These are phyloP conservation scores for Emydocephalus ijimae DNA, from an alignment of 2,113 vertebrate genomes.

Conservation along the genomic window DNA sequence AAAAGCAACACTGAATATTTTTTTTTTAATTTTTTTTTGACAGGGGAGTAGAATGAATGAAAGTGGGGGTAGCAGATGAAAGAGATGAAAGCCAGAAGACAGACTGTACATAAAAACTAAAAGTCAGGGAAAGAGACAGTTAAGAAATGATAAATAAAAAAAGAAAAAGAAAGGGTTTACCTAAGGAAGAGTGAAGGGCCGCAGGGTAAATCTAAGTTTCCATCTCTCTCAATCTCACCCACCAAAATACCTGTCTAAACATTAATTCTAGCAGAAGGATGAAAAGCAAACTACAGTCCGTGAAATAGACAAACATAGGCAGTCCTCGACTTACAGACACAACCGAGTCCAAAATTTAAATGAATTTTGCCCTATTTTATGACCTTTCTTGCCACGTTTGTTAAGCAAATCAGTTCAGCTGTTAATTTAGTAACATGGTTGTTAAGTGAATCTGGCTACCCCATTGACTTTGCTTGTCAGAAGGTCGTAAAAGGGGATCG, in stretches of 20 bases:
- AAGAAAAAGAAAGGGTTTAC: neutral
- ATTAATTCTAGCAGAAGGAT: neutral
- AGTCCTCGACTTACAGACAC: neutral
- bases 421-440: neutral
- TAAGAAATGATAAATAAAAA: neutral
- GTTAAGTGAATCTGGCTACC: neutral
- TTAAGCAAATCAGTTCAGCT: neutral
- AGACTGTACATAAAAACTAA: neutral
- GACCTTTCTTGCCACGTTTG: neutral
- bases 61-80: neutral
- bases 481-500: neutral
- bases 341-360: neutral
- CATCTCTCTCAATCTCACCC: neutral
- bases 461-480: neutral
- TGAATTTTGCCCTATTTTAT: neutral
- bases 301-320: neutral
- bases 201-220: neutral
- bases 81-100: neutral
- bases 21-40: neutral
- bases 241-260: neutral
- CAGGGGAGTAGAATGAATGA: neutral
- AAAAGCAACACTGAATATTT: neutral
- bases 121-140: neutral
- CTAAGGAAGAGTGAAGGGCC: neutral
- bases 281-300: neutral